Evolutionary conservation across 1,140 invertebrate genomes (phyloP), one percentile per base, ranked within the genome.

Genomic region (Drosophila lowei): DNA sequence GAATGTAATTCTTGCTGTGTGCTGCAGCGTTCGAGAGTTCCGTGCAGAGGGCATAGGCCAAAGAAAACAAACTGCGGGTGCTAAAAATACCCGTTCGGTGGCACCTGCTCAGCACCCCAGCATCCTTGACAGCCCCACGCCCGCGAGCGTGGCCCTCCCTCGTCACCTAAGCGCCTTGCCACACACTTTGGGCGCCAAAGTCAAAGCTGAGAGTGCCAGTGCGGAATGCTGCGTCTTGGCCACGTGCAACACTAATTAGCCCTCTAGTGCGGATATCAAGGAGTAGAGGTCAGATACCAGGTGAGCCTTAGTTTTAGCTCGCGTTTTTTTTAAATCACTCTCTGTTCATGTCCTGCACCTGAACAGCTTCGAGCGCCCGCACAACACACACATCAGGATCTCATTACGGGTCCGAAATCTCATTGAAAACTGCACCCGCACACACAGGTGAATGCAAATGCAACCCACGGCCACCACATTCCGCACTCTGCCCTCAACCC

Each of bases 171-270:
- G 34, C 34, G 34, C 30, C 3, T 34, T 34, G 30, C 11, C 11
- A 38, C 34, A 38, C 34, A 11, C 9, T 34, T 56, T 67, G 25
- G 63, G 65, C 62, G 64, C 60, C 48, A 67, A 67, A 66, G 64
- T 64, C 47, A 64, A 64, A 63, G 47, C 18, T 21, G 21, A 21
- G 16, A 34, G 63, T 49, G 62, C 55, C 18, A 50, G 62, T 2
- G 15, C 38, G 34, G 63, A 66, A 53, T 66, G 25, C 28, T 13
- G 25, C 60, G 34, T 21, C 48, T 53, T 28, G 23, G 48, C 48
- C 11, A 11, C 34, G 4, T 38, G 34, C 46, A 23, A 13, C 16
- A 21, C 18, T 48, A 67, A 67, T 67, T 67, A 66, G 63, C 60
- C 44, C 11, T 38, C 11, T 11, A 48, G 30, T 38, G 13, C 38